Percentiles rank a stretch among this genome's conserved stretches.
Conservation (phyloP, 2,888 invertebrate species). For the Patella caerulea region DNA sequence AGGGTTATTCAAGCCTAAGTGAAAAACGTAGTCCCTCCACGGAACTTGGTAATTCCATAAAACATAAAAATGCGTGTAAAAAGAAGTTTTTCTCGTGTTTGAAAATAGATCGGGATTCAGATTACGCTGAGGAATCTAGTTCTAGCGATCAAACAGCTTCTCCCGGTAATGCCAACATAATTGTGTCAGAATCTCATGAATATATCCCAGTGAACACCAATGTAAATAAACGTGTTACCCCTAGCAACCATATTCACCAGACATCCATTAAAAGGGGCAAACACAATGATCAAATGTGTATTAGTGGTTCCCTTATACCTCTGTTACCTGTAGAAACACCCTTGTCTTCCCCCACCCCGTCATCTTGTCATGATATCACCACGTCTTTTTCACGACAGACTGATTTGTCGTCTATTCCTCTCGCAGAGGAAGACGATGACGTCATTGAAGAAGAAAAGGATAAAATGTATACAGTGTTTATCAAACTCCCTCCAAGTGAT, state of each 20-base stretch:
- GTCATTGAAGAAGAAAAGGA: slow-evolving; percentile 29
- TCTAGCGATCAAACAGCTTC: slow-evolving; percentile 72
- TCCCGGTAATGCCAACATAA: slow-evolving; percentile 38
- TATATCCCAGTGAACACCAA: background rate
- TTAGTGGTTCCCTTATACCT: slow-evolving; percentile 44
- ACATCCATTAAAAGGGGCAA: slow-evolving; percentile 15
- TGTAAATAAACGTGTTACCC: slow-evolving; percentile 3
- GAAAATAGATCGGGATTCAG: slow-evolving; percentile 80
- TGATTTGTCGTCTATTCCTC: slow-evolving; percentile 33
- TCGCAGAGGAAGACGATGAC: slow-evolving; percentile 39
- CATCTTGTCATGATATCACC: slow-evolving; percentile 37
- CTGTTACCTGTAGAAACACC: slow-evolving; percentile 45
- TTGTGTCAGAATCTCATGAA: slow-evolving; percentile 19
- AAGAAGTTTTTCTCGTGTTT: slow-evolving; percentile 51
- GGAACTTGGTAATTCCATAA: slow-evolving; percentile 28
- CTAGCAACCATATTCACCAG: slow-evolving; percentile 14
- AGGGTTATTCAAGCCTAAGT: slow-evolving; percentile 46
- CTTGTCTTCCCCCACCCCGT: slow-evolving; percentile 37
- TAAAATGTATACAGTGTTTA: slow-evolving; percentile 91
- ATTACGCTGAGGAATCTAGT: slow-evolving; percentile 63
- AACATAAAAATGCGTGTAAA: slow-evolving; percentile 37
- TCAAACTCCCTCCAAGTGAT: slow-evolving; percentile 77
- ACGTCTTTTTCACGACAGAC: slow-evolving; percentile 44
- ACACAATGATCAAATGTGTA: slow-evolving; percentile 25
- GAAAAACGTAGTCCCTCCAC: slow-evolving; percentile 48